phyloP scores from a whole-genome alignment of 2,797 vertebrate genomes.

The Thalassophryne amazonica region DNA sequence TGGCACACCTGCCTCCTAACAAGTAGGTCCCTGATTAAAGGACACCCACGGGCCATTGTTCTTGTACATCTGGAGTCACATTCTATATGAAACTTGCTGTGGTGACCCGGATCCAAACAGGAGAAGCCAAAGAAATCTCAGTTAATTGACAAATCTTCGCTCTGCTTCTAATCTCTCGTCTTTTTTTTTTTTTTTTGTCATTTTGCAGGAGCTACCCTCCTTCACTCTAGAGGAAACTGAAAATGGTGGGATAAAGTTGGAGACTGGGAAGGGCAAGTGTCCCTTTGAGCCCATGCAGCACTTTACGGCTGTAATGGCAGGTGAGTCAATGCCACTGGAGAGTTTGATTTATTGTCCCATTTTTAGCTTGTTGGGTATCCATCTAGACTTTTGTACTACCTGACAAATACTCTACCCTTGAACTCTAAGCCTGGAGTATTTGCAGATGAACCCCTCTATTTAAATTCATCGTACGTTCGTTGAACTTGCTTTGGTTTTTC shows the following conservation, averaged over 20 bases:
- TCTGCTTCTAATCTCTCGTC: not conserved
- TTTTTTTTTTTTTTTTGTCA: conserved; percentile 2
- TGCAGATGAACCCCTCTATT: too few species aligned
- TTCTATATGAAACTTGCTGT: too few species aligned
- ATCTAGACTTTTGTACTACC: too few species aligned
- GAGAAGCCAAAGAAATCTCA: not conserved
- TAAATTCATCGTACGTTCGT: too few species aligned
- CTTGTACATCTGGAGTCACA: too few species aligned
- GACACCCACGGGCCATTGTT: too few species aligned
- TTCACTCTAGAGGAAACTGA: conserved; percentile 77
- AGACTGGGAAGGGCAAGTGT: conserved; percentile 88
- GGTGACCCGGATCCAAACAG: not conserved
- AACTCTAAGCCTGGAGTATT: too few species aligned
- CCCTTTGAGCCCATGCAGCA: conserved; percentile 89
- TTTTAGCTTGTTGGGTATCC: not conserved
- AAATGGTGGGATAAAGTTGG: conserved; percentile 71
- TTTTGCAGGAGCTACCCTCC: conserved; percentile 73
- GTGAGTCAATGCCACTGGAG: conserved; percentile 50
- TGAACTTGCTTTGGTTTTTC: not conserved
- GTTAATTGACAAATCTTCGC: not conserved
- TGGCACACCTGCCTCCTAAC: too few species aligned
- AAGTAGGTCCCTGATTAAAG: too few species aligned
- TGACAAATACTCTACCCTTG: too few species aligned
- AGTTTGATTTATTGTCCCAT: not conserved
- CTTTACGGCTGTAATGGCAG: conserved; percentile 88